Conservation (phyloP, 2,113 vertebrate species). For the Lampris megalopsis region DNA sequence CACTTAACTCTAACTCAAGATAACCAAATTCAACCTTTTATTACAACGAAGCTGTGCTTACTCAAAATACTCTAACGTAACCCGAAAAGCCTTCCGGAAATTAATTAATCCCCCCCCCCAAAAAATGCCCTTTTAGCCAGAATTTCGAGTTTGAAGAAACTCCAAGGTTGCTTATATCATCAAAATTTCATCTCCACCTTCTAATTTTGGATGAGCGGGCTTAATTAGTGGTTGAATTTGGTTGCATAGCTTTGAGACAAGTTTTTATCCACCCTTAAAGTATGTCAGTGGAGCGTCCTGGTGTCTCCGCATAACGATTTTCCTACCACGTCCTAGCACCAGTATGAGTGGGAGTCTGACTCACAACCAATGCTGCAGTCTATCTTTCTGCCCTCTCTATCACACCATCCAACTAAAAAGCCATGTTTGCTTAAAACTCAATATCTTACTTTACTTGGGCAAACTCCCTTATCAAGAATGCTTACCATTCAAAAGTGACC, state of each 20-base stretch:
- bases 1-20: conserved; percentile 42
- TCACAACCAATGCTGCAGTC: conserved; percentile 22
- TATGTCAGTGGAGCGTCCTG: conserved; percentile 51
- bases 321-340: conserved; percentile 8
- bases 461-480: too few species aligned
- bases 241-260: conserved; percentile 56
- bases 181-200: conserved; percentile 50
- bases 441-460: neutral
- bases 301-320: conserved; percentile 61
- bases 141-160: conserved; percentile 60
- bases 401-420: conserved; percentile 12
- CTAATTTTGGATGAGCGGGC: conserved; percentile 64
- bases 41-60: conserved; percentile 42
- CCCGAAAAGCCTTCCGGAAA: conserved; percentile 49
- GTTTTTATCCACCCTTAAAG: conserved; percentile 60
- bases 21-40: conserved; percentile 56
- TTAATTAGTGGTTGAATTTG: conserved; percentile 73
- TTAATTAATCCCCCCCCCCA: conserved; percentile 58
- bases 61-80: conserved; percentile 59
- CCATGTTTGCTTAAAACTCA: neutral
- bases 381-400: conserved; percentile 38
- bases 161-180: conserved; percentile 62
- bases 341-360: conserved; percentile 50
- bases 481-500: too few species aligned
- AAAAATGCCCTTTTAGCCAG: conserved; percentile 68